A percentile compares a stretch with the other conserved stretches of the same genome.
These are phyloP conservation scores for Eupithecia insigniata DNA, from an alignment of 2,888 invertebrate genomes.

Conservation along the genomic window DNA sequence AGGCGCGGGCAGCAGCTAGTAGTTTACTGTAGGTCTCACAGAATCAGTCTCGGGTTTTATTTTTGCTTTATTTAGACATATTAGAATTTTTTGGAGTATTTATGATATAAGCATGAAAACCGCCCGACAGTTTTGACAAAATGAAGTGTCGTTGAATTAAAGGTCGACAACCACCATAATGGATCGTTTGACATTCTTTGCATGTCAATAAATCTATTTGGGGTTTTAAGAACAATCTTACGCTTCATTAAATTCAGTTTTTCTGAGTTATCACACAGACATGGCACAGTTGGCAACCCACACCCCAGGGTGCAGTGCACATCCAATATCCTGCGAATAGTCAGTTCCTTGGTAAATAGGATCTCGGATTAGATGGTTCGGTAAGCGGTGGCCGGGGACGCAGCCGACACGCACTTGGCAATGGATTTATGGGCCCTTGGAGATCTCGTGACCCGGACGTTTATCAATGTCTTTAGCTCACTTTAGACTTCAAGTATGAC, in stretches of 20 bases:
- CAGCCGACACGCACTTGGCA: neutral
- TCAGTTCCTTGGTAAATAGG: conserved; percentile 23
- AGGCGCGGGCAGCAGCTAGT: no score
- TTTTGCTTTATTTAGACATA: no score
- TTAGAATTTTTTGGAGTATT: no score
- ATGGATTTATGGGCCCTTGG: conserved; percentile 14
- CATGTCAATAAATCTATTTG: neutral
- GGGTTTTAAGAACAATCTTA: neutral
- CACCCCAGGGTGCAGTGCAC: conserved; percentile 26
- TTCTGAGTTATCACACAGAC: neutral
- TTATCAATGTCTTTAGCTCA: conserved; percentile 3
- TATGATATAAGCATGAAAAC: no score
- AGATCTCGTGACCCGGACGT: conserved; percentile 1
- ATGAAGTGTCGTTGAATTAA: neutral
- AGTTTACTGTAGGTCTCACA: no score
- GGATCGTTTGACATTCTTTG: neutral
- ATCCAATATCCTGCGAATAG: conserved; percentile 28
- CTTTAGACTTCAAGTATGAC: neutral
- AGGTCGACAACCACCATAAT: neutral
- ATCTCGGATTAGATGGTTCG: conserved; percentile 12
- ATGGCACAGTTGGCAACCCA: neutral
- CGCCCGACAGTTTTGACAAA: no score
- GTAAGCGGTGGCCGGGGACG: neutral
- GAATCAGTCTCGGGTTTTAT: no score
- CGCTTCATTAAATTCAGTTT: neutral